These are phyloP conservation scores for Andrena trimmerana DNA, from an alignment of 2,888 invertebrate genomes.

Conservation along the genomic window DNA sequence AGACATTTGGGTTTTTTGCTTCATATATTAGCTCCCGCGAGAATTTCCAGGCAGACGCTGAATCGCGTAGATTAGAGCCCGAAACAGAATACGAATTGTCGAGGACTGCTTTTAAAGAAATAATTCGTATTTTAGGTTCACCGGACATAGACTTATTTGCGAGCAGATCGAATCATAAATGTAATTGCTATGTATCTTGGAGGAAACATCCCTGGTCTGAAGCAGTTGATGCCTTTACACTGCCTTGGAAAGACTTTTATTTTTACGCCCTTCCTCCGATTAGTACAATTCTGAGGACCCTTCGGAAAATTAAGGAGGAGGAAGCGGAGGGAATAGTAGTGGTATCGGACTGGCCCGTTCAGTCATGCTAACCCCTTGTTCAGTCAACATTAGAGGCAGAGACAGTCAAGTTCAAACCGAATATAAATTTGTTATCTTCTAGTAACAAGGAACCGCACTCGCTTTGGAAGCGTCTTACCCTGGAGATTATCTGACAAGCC, in stretches of 20 bases:
- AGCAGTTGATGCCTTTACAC: conserved; percentile 67
- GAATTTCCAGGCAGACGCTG: conserved; percentile 10
- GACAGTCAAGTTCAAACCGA: too few species aligned
- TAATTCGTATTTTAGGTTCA: neutral
- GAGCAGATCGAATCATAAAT: conserved; percentile 15
- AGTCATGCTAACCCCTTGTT: too few species aligned
- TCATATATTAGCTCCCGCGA: conserved; percentile 24
- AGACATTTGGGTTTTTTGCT: conserved; percentile 18
- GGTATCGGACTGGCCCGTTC: too few species aligned
- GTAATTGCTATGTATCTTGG: conserved; percentile 1
- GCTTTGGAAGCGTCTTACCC: too few species aligned
- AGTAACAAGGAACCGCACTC: too few species aligned
- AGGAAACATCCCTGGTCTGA: neutral
- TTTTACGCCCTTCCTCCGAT: conserved; percentile 18
- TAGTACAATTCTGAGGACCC: neutral
- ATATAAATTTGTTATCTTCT: too few species aligned
- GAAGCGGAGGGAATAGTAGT: neutral
- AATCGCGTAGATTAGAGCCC: conserved; percentile 13
- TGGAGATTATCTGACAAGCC: too few species aligned
- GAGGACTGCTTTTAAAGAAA: neutral
- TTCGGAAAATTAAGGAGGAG: conserved; percentile 17
- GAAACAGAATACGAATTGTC: conserved; percentile 18
- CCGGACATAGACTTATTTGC: conserved; percentile 31
- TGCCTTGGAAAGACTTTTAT: neutral
- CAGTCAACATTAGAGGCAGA: too few species aligned